These are phyloP conservation scores for Ceratina japonica DNA, from an alignment of 1,140 invertebrate genomes.

Conservation along the genomic window DNA sequence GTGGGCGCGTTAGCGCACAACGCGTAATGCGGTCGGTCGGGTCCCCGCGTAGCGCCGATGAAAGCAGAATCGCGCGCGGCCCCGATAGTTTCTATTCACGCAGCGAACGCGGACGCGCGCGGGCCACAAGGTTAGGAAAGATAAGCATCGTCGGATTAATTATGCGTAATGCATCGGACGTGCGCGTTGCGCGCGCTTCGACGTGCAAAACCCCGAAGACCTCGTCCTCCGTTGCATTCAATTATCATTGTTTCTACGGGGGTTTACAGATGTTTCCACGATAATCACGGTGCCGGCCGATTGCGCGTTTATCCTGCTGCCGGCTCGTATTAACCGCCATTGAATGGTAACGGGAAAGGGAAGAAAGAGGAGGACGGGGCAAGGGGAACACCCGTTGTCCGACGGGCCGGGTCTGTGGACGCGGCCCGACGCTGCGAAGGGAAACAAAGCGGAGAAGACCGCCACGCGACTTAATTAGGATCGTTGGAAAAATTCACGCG, in stretches of 20 bases:
- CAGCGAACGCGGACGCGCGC: slow-evolving; percentile 37
- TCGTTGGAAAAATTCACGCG: slow-evolving; percentile 53
- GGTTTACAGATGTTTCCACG: slow-evolving; percentile 66
- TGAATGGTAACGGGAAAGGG: slow-evolving; percentile 51
- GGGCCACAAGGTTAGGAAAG: slow-evolving; percentile 57
- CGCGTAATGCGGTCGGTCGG: background rate
- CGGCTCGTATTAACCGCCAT: slow-evolving; percentile 51
- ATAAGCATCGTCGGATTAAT: slow-evolving; percentile 70
- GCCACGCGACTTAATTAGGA: slow-evolving; percentile 55
- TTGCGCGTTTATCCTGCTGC: slow-evolving; percentile 63
- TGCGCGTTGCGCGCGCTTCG: slow-evolving; percentile 15
- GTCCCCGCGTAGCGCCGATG: slow-evolving; percentile 31
- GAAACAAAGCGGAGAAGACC: slow-evolving; percentile 14
- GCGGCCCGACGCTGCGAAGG: background rate
- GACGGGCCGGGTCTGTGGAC: background rate
- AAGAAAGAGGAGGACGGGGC: background rate
- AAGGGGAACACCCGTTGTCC: background rate
- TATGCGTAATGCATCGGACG: slow-evolving; percentile 68
- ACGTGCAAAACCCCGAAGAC: background rate
- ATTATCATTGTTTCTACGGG: slow-evolving; percentile 67
- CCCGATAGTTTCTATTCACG: slow-evolving; percentile 63
- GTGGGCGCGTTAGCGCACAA: background rate
- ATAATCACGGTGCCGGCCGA: slow-evolving; percentile 65
- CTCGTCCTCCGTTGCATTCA: slow-evolving; percentile 53
- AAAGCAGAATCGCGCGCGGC: slow-evolving; percentile 56